Base-by-base conservation (phyloP, 2,113 vertebrate species). In the Brachyhypopomus occidentalis region DNA sequence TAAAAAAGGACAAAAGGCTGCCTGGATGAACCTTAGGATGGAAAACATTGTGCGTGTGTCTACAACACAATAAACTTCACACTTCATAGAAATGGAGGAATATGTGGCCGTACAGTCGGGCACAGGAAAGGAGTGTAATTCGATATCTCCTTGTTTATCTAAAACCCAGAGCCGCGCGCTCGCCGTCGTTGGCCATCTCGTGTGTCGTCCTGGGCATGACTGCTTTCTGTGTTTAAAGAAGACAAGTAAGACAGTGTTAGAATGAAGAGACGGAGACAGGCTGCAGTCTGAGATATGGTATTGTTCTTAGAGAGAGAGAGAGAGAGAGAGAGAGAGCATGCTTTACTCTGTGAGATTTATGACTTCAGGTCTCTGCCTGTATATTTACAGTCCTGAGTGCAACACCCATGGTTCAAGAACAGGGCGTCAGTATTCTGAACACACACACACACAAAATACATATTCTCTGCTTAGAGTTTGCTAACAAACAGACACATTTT, bases 321-420 rank as follows among this genome's bases (percentile, higher is more conserved):
- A 19, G 62, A 55, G 58, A 87, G 84, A 78, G 80, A 86, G 60
- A 67, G 94, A 94, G 90, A 92, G 88, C 92, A 92, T 93, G 92
- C 88, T 92, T 92, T 94, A 93, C 88, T 93, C 91, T 36, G 74
- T 8, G 74, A 95, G 95, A 97, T 98, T 97, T 97, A 98, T 95
- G 93, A 88, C 91, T 91, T 88, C 84, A 91, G 93, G 92, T 94
- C 92, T 89, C 80, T 74, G 92, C 90, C 88, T 94, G 95, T 96
- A 95, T 97, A 97, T 97, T 98, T 98, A 97, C 96, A 97, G 95
- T 97, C 95, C 96, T 93, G 94, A 92, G 94, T 93, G 95, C 88
- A 88, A 91, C 90, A 91, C 89, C 86, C 94, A 88, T 91, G 80
- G 92, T 94, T 90, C 90, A 93, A 89, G 88, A 88, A 91, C 93